These are phyloP conservation scores for Keiferia lycopersicella DNA, from an alignment of 2,888 invertebrate species.

Conservation along the genomic window DNA sequence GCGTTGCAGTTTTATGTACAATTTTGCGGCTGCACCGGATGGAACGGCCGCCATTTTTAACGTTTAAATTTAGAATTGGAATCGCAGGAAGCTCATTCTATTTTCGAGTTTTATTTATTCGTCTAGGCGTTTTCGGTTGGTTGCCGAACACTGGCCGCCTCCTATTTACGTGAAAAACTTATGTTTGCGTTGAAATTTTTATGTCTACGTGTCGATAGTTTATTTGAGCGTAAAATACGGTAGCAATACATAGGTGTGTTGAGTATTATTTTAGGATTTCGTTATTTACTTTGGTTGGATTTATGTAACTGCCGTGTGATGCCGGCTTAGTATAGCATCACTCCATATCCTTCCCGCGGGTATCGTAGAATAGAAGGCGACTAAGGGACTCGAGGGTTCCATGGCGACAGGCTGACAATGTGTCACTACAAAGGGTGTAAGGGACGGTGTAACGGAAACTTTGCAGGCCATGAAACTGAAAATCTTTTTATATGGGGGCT, in stretches of 20 bases:
- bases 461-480: too few species aligned
- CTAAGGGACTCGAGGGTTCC: too few species aligned
- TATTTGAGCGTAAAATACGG: neutral
- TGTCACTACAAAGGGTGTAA: too few species aligned
- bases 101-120: slow-evolving; percentile 73
- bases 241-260: neutral
- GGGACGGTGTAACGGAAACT: too few species aligned
- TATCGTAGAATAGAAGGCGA: too few species aligned
- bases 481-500: too few species aligned
- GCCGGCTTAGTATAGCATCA: too few species aligned
- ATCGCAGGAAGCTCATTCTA: slow-evolving; percentile 72
- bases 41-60: slow-evolving; percentile 64
- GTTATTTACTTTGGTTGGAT: too few species aligned
- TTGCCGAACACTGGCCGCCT: slow-evolving; percentile 45
- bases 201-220: neutral
- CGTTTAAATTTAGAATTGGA: slow-evolving; percentile 69
- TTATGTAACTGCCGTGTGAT: too few species aligned
- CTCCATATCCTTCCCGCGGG: too few species aligned
- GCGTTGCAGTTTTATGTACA: slow-evolving; percentile 79
- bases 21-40: slow-evolving; percentile 63
- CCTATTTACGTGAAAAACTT: slow-evolving; percentile 39
- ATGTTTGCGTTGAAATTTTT: neutral
- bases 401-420: too few species aligned
- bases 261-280: too few species aligned
- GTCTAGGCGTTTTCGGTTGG: slow-evolving; percentile 57